Conservation (phyloP, 2,797 vertebrate genomes). For the Sebastes itinus region DNA sequence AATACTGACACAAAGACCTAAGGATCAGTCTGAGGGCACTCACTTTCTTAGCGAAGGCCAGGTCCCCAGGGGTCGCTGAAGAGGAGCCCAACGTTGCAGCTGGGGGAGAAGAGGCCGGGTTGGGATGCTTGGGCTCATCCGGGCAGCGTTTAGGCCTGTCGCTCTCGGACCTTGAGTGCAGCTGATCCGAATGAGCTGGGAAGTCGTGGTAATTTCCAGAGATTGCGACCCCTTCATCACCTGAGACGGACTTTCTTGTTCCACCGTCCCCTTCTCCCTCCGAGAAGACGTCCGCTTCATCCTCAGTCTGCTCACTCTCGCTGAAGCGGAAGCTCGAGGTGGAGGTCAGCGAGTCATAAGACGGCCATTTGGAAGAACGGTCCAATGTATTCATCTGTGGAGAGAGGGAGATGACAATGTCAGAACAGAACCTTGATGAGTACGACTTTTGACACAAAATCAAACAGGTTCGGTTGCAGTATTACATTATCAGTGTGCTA, state of each 20-base stretch:
- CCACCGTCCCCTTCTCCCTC: slow-evolving; percentile 67
- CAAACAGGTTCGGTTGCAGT: neutral
- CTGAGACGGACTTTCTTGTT: slow-evolving; percentile 26
- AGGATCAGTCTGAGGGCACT: neutral
- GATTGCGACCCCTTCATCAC: slow-evolving; percentile 1
- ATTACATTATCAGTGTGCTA: neutral
- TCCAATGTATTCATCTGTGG: slow-evolving; percentile 76
- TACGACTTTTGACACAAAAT: neutral
- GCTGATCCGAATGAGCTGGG: slow-evolving; percentile 27
- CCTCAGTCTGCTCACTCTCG: slow-evolving; percentile 79
- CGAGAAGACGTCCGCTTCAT: slow-evolving; percentile 75
- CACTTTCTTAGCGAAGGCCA: slow-evolving; percentile 90
- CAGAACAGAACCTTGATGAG: neutral
- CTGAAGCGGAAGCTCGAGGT: slow-evolving; percentile 67
- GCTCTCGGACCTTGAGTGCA: neutral
- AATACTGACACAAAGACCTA: neutral
- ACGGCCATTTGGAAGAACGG: slow-evolving; percentile 75
- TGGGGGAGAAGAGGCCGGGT: slow-evolving; percentile 12
- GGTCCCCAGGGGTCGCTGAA: slow-evolving; percentile 81
- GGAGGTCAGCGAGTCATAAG: slow-evolving; percentile 74
- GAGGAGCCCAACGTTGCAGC: slow-evolving; percentile 23
- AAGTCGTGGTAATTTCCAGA: slow-evolving; percentile 30
- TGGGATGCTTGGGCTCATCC: neutral
- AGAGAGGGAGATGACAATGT: neutral
- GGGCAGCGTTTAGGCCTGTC: slow-evolving; percentile 8